Percentiles rank a stretch among this genome's conserved stretches.
Conservation (phyloP, 1,140 invertebrate genomes). For the Heterodera carotae region DNA sequence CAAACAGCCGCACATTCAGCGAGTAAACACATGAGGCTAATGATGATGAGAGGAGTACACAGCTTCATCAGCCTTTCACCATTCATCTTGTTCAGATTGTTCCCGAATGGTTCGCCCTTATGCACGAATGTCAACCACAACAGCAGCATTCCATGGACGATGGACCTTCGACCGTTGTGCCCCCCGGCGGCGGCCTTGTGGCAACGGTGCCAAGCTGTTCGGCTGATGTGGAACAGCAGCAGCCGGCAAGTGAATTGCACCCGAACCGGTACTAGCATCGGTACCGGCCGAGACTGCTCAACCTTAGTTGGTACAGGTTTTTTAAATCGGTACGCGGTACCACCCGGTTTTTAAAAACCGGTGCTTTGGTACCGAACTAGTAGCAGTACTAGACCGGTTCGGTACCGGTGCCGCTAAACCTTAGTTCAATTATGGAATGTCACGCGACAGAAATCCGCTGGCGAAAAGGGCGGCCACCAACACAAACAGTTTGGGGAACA, state of each 20-base stretch:
- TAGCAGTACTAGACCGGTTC: too few species aligned
- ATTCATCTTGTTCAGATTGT: slow-evolving; percentile 32
- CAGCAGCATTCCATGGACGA: slow-evolving; percentile 27
- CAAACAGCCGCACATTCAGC: slow-evolving; percentile 47
- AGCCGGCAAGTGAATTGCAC: too few species aligned
- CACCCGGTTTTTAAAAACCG: too few species aligned
- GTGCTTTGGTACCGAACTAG: too few species aligned
- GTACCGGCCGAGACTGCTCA: too few species aligned
- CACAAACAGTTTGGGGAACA: neutral
- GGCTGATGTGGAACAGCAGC: neutral
- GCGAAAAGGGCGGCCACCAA: neutral
- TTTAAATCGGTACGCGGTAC: too few species aligned
- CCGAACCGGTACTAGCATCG: too few species aligned
- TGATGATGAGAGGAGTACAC: neutral
- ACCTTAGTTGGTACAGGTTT: too few species aligned
- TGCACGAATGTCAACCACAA: slow-evolving; percentile 39
- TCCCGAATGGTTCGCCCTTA: slow-evolving; percentile 49
- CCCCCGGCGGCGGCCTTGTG: neutral
- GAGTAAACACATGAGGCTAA: slow-evolving; percentile 4
- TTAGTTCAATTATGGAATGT: too few species aligned
- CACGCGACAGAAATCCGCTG: neutral
- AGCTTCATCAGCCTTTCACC: slow-evolving; percentile 1
- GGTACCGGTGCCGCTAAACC: too few species aligned
- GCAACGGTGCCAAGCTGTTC: neutral
- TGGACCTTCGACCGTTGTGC: neutral